phyloP scores from a whole-genome alignment of 2,888 invertebrate species.

The Leptinotarsa haldemani region DNA sequence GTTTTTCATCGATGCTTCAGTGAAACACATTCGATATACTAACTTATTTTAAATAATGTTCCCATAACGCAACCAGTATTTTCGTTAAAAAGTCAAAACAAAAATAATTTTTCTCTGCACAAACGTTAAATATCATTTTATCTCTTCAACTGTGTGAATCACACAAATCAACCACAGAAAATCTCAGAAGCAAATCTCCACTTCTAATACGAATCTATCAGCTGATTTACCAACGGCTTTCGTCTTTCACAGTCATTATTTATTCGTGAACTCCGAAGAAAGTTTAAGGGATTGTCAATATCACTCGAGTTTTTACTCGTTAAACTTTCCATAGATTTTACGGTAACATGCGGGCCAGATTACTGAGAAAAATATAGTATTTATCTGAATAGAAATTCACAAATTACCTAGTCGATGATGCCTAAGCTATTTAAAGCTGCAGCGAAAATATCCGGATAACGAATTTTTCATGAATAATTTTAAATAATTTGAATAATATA shows the following conservation, averaged over 20 bases:
- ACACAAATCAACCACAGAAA: not conserved
- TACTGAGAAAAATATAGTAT: too few relatives aligned
- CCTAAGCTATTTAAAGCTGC: too few relatives aligned
- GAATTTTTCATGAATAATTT: too few relatives aligned
- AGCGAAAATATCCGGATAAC: too few relatives aligned
- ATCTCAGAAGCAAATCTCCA: not conserved
- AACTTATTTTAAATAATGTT: too few relatives aligned
- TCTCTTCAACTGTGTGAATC: not conserved
- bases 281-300: not conserved
- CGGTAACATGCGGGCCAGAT: not conserved
- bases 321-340: not conserved
- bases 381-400: too few relatives aligned
- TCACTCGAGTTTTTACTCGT: conserved; percentile 5
- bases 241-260: not conserved
- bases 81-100: too few relatives aligned
- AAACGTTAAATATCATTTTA: not conserved
- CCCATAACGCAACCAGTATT: too few relatives aligned
- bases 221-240: not conserved
- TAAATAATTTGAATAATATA: too few relatives aligned
- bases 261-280: conserved; percentile 2
- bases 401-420: too few relatives aligned
- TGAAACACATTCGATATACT: too few relatives aligned
- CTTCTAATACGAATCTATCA: not conserved
- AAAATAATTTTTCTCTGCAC: not conserved
- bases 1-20: too few relatives aligned